Evolutionary conservation across 2,113 vertebrate genomes (phyloP).

Genomic region (Tiliqua scincoides): DNA sequence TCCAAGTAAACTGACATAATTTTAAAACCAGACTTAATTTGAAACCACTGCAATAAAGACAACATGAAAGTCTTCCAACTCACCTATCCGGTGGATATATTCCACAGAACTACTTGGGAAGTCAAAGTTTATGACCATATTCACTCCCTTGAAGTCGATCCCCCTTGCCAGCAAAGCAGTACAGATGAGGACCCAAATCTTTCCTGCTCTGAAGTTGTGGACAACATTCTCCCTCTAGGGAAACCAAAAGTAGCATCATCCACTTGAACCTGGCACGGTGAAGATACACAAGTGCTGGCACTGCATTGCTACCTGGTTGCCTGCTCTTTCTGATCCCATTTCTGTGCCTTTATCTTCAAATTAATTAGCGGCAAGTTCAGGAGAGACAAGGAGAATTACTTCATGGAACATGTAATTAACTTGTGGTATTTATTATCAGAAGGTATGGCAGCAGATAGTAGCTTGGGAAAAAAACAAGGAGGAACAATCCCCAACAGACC

Average conservation of each 20-base stretch:
- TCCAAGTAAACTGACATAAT: too few species aligned
- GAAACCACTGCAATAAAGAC: too few species aligned
- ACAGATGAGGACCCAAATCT: slow-evolving; percentile 98
- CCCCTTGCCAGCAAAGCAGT: slow-evolving; percentile 93
- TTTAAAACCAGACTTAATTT: too few species aligned
- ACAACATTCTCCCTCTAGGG: slow-evolving; percentile 91
- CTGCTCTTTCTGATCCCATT: too few species aligned
- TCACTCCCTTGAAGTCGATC: slow-evolving; percentile 97
- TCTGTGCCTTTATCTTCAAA: neutral
- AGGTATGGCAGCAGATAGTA: neutral
- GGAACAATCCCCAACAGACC: neutral
- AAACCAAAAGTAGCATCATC: neutral
- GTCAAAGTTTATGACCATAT: slow-evolving; percentile 95
- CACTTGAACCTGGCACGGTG: neutral
- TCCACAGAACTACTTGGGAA: slow-evolving; percentile 94
- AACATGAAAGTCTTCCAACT: slow-evolving; percentile 36
- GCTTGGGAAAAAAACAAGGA: neutral
- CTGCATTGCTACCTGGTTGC: neutral
- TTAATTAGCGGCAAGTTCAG: neutral
- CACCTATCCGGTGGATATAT: slow-evolving; percentile 96
- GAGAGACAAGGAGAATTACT: neutral
- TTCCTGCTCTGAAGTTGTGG: slow-evolving; percentile 91
- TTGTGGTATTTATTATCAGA: neutral
- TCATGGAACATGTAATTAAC: neutral
- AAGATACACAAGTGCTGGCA: neutral